Percentiles rank a stretch among this genome's conserved stretches.
Evolutionary conservation across 2,113 vertebrate genomes (phyloP).

Genomic region (Micronycteris hirsuta): DNA sequence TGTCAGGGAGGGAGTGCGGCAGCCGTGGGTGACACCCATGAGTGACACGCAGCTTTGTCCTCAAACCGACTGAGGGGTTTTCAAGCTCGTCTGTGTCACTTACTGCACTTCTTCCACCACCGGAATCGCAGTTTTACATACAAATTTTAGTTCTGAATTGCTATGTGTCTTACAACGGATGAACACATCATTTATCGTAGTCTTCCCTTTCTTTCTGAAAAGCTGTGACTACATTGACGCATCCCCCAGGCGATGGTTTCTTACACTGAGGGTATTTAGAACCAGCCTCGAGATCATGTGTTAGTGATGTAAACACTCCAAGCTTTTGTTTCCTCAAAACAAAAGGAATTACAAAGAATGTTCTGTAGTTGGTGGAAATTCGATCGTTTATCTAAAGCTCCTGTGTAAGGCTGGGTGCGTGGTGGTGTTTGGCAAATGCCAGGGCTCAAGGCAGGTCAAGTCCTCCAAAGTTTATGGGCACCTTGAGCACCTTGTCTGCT

Average conservation of each 20-base stretch:
- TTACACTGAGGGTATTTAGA: not conserved
- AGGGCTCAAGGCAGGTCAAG: not conserved
- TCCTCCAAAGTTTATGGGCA: not conserved
- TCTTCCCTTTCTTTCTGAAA: not conserved
- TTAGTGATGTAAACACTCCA: not conserved
- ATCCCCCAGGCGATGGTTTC: not conserved
- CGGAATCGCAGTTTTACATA: not conserved
- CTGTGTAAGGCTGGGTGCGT: accelerated
- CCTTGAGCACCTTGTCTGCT: not conserved
- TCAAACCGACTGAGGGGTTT: not conserved
- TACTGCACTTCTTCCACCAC: not conserved
- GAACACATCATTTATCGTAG: not conserved
- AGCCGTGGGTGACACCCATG: no score
- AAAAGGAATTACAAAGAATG: not conserved
- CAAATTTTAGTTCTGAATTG: not conserved
- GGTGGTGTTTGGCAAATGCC: not conserved
- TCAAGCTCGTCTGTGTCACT: not conserved
- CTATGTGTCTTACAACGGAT: not conserved
- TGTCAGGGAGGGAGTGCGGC: not conserved
- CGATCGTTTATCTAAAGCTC: not conserved
- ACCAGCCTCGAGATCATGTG: not conserved
- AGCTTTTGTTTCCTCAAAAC: not conserved
- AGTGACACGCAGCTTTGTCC: not conserved
- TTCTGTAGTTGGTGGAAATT: not conserved
- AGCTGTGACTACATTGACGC: not conserved